Evolutionary conservation across 2,888 invertebrate species (phyloP), one percentile per base, ranked within the genome.

Genomic region (Anarsia innoxiella): DNA sequence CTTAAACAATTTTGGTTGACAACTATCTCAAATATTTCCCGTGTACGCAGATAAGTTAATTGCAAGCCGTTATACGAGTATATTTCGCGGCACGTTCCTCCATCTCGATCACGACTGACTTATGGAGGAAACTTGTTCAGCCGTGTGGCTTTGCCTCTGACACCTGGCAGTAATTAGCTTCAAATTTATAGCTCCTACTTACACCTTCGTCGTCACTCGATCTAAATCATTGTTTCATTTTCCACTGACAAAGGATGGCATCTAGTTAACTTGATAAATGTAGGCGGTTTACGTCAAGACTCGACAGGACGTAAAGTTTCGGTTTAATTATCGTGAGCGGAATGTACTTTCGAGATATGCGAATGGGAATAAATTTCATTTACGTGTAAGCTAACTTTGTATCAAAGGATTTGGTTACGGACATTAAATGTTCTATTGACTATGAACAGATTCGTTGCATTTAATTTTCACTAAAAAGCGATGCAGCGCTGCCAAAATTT

Each of bases 111-210:
- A 59, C 43, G 53, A 51, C 53, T 76, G 73, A 76, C 70, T 72
- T 73, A 78, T 71, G 70, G 63, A 56, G 53, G 53, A 62, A 76
- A 76, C 68, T 78, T 75, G 68, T 61, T 60, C 64, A 56, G 57
- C 63, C 60, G 53, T 57, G 66, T 59, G 69, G 71, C 63, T 72
- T 67, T 74, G 72, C 62, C 53, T 58, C 59, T 73, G 75, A 75
- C 78, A 77, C 74, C 76, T 74, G 75, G 67, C 66, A 64, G 76
- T 76, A 78, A 78, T 78, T 76, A 77, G 69, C 61, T 65, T 48
- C 42, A 59, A 74, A 79, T 76, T 79, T 77, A 78, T 76, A 52
- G 67, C 69, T 55, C 56, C 57, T 60, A 63, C 69, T 59, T 65
- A 58, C 63, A 66, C 66, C 66, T 63, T 52, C 57, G 47, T 33